Percentiles rank a stretch among this genome's conserved stretches.
These are phyloP conservation scores for Rugalucina vietnamica DNA, from an alignment of 2,888 invertebrate species.

Conservation along the genomic window DNA sequence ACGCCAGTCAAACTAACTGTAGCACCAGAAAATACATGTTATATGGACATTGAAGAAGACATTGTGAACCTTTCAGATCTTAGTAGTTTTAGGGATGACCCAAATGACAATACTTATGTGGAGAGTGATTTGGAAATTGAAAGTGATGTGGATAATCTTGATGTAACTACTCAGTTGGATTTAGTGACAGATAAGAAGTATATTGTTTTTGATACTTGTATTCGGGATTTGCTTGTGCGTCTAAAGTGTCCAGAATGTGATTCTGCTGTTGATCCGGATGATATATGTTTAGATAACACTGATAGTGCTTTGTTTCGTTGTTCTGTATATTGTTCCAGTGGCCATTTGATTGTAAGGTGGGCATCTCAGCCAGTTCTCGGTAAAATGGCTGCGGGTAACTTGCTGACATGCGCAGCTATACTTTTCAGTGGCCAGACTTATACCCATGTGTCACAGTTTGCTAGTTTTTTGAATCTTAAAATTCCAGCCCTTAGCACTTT, in stretches of 20 bases:
- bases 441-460: slow-evolving; percentile 24
- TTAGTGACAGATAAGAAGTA: neutral
- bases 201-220: slow-evolving; percentile 8
- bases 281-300: neutral
- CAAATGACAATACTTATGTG: no score
- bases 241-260: neutral
- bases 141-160: no score
- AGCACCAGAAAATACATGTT: no score
- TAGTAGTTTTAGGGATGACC: no score
- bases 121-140: no score
- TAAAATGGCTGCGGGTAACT: slow-evolving; percentile 31
- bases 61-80: no score
- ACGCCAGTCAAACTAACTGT: no score
- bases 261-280: neutral
- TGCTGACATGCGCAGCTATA: slow-evolving; percentile 21
- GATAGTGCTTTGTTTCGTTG: neutral
- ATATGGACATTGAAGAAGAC: no score
- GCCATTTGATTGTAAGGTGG: slow-evolving; percentile 33
- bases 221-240: neutral
- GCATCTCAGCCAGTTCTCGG: slow-evolving; percentile 30
- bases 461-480: slow-evolving; percentile 19
- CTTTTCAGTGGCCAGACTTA: slow-evolving; percentile 26
- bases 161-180: no score
- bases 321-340: slow-evolving; percentile 16
- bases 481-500: slow-evolving; percentile 27